These are phyloP conservation scores for Telmatherina bonti DNA, from an alignment of 2,797 vertebrate genomes.

Conservation along the genomic window DNA sequence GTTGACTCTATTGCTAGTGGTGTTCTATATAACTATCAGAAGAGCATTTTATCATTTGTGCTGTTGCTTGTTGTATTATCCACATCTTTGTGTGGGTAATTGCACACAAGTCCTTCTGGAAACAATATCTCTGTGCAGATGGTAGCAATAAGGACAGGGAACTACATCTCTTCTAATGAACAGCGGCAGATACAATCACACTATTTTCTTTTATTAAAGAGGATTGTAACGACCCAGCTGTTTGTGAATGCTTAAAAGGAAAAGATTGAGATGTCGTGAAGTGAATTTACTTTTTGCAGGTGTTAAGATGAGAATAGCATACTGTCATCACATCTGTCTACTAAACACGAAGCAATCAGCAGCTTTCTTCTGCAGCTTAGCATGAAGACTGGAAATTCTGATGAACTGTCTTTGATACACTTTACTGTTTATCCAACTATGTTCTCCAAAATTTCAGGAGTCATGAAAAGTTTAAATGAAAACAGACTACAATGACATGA, in stretches of 20 bases:
- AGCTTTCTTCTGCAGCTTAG: not conserved
- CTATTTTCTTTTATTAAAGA: conserved; percentile 21
- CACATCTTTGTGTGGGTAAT: conserved; percentile 33
- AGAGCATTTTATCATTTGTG: conserved; percentile 40
- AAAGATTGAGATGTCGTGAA: conserved; percentile 8
- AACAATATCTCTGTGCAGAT: conserved; percentile 30
- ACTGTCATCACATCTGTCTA: not conserved
- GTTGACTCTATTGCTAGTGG: conserved; percentile 37
- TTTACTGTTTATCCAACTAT: not conserved
- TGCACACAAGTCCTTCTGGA: conserved; percentile 34
- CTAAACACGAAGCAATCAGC: not conserved
- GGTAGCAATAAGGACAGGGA: conserved; percentile 26
- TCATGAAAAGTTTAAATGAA: not conserved
- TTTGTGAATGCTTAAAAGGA: not conserved
- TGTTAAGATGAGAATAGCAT: conserved; percentile 6
- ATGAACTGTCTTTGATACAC: not conserved
- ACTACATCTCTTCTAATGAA: conserved; percentile 32
- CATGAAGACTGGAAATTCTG: not conserved
- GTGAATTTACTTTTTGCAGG: conserved; percentile 8
- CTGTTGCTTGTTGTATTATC: conserved; percentile 31
- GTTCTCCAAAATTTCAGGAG: not conserved
- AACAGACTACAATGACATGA: not conserved
- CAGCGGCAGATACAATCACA: conserved; percentile 12
- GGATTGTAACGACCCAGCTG: conserved; percentile 22
- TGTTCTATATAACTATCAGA: conserved; percentile 41